These are phyloP conservation scores for Hypomecis punctinalis DNA, from an alignment of 2,888 invertebrate genomes.

Conservation along the genomic window DNA sequence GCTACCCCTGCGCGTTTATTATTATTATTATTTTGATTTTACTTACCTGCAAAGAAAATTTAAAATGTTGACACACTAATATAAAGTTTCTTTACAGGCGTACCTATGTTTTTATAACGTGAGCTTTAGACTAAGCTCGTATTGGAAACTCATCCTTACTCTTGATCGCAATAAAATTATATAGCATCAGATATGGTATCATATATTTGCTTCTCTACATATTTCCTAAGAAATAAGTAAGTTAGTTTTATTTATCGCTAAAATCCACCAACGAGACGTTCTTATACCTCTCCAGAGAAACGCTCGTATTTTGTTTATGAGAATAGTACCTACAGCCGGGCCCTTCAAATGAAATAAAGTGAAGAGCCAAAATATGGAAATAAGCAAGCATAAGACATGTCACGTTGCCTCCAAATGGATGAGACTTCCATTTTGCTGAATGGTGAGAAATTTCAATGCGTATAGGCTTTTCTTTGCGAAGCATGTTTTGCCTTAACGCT, in stretches of 20 bases:
- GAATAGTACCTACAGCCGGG: slow-evolving; percentile 11
- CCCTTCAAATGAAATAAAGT: slow-evolving; percentile 24
- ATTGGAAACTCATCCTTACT: too few species aligned
- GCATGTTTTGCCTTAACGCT: slow-evolving; percentile 4
- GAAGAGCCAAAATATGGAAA: slow-evolving; percentile 31
- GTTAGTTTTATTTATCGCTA: not conserved
- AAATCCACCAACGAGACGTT: slow-evolving; percentile 1
- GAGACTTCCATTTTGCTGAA: slow-evolving; percentile 34
- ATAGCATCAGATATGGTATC: too few species aligned
- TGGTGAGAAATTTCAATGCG: slow-evolving; percentile 21
- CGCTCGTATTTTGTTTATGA: slow-evolving; percentile 13
- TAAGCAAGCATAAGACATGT: slow-evolving; percentile 31
- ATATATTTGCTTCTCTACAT: too few species aligned
- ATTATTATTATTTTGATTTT: too few species aligned
- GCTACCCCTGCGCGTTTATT: too few species aligned
- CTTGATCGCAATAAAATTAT: too few species aligned
- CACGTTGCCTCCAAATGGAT: slow-evolving; percentile 37
- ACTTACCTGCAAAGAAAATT: too few species aligned
- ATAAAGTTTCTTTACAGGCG: too few species aligned
- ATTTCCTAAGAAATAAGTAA: too few species aligned
- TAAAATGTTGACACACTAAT: too few species aligned
- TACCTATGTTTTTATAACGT: too few species aligned
- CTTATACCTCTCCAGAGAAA: slow-evolving; percentile 8
- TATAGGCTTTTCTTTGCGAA: slow-evolving; percentile 1
- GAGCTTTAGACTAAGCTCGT: too few species aligned